Evolutionary conservation across 2,888 invertebrate species (phyloP).

Genomic region (Mesoligia furuncula): DNA sequence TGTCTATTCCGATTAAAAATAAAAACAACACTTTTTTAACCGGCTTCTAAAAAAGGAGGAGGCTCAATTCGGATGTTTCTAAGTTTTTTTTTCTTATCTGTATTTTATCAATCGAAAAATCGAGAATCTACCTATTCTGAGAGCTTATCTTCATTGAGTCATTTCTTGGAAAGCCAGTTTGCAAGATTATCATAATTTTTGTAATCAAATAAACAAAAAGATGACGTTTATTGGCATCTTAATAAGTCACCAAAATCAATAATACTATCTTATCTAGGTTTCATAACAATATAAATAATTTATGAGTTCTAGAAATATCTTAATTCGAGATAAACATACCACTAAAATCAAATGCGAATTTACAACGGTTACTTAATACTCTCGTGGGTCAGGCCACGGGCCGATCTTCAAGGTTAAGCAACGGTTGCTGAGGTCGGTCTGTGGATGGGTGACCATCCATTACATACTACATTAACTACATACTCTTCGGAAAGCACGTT

Average conservation of each 20-base stretch:
- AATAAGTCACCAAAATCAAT: not conserved
- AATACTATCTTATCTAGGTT: not conserved
- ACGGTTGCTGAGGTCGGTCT: too few species aligned
- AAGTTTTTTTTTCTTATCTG: too few species aligned
- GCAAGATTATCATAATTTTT: not conserved
- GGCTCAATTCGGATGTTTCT: too few species aligned
- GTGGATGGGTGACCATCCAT: too few species aligned
- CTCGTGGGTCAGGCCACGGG: too few species aligned
- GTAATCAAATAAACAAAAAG: not conserved
- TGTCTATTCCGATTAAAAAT: not conserved
- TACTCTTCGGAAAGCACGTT: too few species aligned
- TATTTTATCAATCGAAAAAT: not conserved
- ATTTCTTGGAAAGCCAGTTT: not conserved
- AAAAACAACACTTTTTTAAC: constrained; percentile 1
- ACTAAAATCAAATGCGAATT: not conserved
- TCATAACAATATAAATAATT: not conserved
- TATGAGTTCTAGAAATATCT: not conserved
- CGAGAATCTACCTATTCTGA: not conserved
- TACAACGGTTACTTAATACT: not conserved
- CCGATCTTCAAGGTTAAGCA: too few species aligned
- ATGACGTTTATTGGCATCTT: not conserved
- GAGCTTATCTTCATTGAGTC: not conserved
- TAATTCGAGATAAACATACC: not conserved
- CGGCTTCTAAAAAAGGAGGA: too few species aligned
- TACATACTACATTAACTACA: too few species aligned